Conservation (phyloP, 2,797 vertebrate species). For the Aratinga solstitialis region DNA sequence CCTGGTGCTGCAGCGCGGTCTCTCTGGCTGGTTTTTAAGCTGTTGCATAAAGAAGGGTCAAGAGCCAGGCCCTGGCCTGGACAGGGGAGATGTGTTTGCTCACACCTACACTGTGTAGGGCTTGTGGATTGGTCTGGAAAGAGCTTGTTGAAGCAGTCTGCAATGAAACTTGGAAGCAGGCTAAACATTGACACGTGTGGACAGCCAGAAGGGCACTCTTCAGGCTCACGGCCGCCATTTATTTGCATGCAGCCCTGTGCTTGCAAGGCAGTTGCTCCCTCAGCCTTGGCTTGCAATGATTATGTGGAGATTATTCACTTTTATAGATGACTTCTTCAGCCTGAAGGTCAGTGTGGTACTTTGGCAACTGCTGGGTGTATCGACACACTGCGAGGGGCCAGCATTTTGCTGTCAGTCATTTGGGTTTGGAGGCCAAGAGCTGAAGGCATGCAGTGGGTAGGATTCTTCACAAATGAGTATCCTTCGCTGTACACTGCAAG, state of each 20-base stretch:
- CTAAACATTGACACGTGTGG: not conserved
- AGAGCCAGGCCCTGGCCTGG: not conserved
- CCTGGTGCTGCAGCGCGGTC: not conserved
- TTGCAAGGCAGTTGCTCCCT: not conserved
- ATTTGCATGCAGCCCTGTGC: not conserved
- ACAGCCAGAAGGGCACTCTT: not conserved
- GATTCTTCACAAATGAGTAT: not conserved
- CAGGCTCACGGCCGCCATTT: not conserved
- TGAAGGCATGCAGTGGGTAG: not conserved
- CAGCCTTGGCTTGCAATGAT: not conserved
- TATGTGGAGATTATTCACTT: not conserved
- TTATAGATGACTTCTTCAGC: not conserved
- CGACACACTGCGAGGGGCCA: not conserved
- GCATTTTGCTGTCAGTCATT: not conserved
- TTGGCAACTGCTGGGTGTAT: not conserved
- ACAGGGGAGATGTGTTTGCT: not conserved
- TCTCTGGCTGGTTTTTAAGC: not conserved
- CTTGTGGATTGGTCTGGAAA: not conserved
- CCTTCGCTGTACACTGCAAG: fast-evolving
- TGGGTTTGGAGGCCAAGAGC: not conserved
- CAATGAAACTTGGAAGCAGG: not conserved
- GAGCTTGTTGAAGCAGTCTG: not conserved
- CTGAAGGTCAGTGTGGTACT: not conserved
- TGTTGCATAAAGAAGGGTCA: not conserved
- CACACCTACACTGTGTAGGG: fast-evolving